These are phyloP conservation scores for Seriola rivoliana DNA, from an alignment of 2,113 vertebrate species.

Conservation along the genomic window DNA sequence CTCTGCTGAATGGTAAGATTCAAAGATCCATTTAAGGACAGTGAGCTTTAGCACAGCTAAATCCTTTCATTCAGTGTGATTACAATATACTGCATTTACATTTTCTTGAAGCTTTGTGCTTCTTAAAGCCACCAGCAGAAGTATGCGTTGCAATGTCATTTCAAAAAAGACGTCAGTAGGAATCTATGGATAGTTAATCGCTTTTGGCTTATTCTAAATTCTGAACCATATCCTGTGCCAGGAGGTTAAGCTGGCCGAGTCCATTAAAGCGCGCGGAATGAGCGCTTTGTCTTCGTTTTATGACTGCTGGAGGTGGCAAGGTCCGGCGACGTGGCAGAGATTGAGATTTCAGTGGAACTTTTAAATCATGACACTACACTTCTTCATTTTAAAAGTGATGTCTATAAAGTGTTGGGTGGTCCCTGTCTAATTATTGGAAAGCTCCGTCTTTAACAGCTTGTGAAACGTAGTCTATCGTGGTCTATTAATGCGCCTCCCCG, in stretches of 20 bases:
- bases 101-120: conserved; percentile 33
- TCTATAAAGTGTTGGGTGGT: conserved; percentile 25
- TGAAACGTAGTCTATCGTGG: conserved; percentile 50
- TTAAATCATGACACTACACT: conserved; percentile 32
- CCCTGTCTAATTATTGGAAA: conserved; percentile 34
- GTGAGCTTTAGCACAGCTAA: conserved; percentile 1
- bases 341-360: conserved; percentile 41
- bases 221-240: conserved; percentile 31
- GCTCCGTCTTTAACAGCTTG: conserved; percentile 45
- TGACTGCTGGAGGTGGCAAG: conserved; percentile 33
- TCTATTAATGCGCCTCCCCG: conserved; percentile 34
- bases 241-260: conserved; percentile 56
- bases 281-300: conserved; percentile 62
- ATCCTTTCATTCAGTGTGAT: background rate
- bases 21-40: conserved; percentile 11
- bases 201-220: conserved; percentile 58
- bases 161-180: conserved; percentile 14
- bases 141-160: conserved; percentile 24
- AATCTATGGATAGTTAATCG: conserved; percentile 55
- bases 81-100: background rate
- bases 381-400: conserved; percentile 41
- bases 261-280: conserved; percentile 53
- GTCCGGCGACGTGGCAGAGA: conserved; percentile 38
- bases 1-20: conserved; percentile 17
- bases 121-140: background rate